phyloP scores from a whole-genome alignment of 2,113 vertebrate species.

The Rhadina sibilatrix region DNA sequence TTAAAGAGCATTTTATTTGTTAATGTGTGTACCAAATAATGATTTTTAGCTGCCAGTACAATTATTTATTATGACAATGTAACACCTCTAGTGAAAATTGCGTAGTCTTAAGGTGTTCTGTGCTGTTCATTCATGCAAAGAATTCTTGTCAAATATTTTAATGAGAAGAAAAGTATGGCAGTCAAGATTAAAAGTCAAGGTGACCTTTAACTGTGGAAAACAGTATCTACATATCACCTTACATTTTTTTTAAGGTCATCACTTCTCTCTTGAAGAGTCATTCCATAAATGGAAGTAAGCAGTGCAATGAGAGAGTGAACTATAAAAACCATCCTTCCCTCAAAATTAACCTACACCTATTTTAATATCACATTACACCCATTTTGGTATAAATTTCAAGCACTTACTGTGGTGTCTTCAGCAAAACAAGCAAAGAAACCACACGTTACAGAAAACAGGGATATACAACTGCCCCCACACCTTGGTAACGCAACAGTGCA shows the following conservation, averaged over 20 bases:
- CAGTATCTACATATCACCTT: constrained; percentile 53
- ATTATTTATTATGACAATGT: constrained; percentile 53
- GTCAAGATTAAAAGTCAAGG: constrained; percentile 73
- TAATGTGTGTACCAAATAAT: constrained; percentile 13
- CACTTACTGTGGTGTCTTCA: neutral
- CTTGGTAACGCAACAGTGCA: rapidly evolving
- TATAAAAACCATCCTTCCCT: neutral
- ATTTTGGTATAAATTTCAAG: neutral
- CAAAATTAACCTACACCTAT: neutral
- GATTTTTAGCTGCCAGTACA: constrained; percentile 21
- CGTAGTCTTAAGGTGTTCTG: constrained; percentile 54
- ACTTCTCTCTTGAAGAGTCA: constrained; percentile 20
- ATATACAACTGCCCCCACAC: neutral
- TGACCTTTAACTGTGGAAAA: constrained; percentile 71
- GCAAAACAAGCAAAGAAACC: neutral
- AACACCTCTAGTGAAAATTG: constrained; percentile 41
- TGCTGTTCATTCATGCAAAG: constrained; percentile 72
- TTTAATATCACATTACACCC: neutral
- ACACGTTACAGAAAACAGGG: neutral
- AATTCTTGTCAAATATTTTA: constrained; percentile 81
- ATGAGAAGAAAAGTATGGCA: constrained; percentile 75
- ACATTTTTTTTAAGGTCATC: constrained; percentile 54
- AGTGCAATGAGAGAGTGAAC: neutral
- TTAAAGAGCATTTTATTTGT: neutral
- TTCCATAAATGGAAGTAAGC: neutral